phyloP scores from a whole-genome alignment of 2,113 vertebrate species.

The Pongo pygmaeus region DNA sequence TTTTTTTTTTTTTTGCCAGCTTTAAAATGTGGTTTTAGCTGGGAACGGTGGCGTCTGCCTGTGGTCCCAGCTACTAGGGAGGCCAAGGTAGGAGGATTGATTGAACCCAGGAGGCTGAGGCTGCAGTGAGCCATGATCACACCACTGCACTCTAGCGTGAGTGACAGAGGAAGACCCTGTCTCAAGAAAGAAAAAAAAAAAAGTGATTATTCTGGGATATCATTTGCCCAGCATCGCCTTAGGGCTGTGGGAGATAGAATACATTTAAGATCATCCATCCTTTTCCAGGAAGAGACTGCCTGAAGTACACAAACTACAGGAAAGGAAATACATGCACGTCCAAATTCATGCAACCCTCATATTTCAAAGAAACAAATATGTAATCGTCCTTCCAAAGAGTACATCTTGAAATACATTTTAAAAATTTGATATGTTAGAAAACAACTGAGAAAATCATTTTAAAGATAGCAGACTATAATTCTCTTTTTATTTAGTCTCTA shows the following conservation, averaged over 20 bases:
- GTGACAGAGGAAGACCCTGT: no score
- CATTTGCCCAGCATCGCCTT: neutral
- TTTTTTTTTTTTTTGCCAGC: neutral
- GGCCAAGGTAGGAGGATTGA: no score
- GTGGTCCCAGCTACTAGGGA: no score
- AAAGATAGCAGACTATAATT: neutral
- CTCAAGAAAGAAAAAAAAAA: neutral
- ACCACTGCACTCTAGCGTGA: no score
- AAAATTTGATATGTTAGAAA: neutral
- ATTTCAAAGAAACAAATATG: neutral
- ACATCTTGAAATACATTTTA: neutral
- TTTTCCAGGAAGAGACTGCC: neutral
- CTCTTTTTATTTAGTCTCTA: neutral
- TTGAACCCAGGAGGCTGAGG: no score
- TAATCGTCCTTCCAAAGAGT: neutral
- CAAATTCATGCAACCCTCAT: neutral
- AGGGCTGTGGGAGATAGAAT: neutral
- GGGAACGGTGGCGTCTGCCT: no score
- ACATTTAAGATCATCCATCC: neutral
- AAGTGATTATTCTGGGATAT: neutral
- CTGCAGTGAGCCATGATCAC: no score
- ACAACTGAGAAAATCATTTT: neutral
- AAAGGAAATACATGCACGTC: accelerated
- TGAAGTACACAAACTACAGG: neutral
- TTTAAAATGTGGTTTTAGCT: neutral